A percentile compares a stretch with the other conserved stretches of the same genome.
phyloP scores from a whole-genome alignment of 2,888 invertebrate species.

The Iselma pallidipennis region DNA sequence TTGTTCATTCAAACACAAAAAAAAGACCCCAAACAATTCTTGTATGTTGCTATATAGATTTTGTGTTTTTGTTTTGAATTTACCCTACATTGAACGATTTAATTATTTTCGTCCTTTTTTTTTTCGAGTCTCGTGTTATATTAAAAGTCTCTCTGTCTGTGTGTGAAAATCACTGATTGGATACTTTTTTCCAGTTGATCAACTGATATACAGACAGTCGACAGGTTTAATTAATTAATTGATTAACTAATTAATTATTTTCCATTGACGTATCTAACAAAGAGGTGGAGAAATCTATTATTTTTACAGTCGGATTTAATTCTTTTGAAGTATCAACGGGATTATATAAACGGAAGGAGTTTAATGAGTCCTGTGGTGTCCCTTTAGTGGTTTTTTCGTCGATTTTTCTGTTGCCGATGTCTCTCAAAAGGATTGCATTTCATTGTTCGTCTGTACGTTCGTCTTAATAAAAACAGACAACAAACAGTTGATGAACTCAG shows the following conservation, averaged over 20 bases:
- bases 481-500: constrained; percentile 9
- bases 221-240: not conserved
- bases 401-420: too few relatives aligned
- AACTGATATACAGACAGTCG: too few relatives aligned
- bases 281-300: not conserved
- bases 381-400: not conserved
- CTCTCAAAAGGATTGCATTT: not conserved
- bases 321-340: not conserved
- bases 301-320: not conserved
- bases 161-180: not conserved
- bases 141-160: not conserved
- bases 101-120: not conserved
- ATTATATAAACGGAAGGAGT: not conserved
- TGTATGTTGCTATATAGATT: not conserved
- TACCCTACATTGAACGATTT: not conserved
- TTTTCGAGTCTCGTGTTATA: too few relatives aligned
- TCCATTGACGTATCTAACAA: not conserved
- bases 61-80: not conserved
- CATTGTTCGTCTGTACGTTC: not conserved
- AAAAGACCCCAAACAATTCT: not conserved
- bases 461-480: constrained; percentile 14
- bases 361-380: too few relatives aligned
- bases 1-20: not conserved
- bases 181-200: not conserved
- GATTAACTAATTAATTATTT: not conserved